These are phyloP conservation scores for Manduca sexta DNA, from an alignment of 1,140 invertebrate genomes.

Conservation along the genomic window DNA sequence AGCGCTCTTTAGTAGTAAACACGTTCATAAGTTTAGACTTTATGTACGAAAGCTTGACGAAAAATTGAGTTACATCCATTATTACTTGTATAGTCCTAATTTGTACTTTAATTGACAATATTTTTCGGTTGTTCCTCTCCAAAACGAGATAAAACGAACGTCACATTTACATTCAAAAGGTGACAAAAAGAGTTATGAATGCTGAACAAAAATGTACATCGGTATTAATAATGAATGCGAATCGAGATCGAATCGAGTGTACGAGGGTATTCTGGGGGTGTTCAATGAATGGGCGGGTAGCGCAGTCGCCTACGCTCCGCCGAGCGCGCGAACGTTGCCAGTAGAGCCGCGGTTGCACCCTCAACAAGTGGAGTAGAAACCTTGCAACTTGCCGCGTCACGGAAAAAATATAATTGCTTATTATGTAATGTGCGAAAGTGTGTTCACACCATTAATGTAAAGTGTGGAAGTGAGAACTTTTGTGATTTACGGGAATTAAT, in stretches of 20 bases:
- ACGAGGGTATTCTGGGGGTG: slow-evolving; percentile 28
- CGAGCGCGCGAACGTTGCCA: slow-evolving; percentile 57
- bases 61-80: no score
- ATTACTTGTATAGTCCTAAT: no score
- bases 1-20: no score
- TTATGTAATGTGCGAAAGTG: slow-evolving; percentile 8
- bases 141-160: no score
- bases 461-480: slow-evolving; percentile 14
- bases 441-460: slow-evolving; percentile 4
- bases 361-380: slow-evolving; percentile 47
- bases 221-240: slow-evolving; percentile 6
- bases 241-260: slow-evolving; percentile 31
- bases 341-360: slow-evolving; percentile 20
- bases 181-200: no score
- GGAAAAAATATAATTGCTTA: slow-evolving; percentile 9
- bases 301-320: slow-evolving; percentile 60
- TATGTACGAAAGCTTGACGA: no score
- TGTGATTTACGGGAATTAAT: no score
- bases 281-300: slow-evolving; percentile 58
- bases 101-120: no score
- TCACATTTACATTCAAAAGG: no score
- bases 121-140: no score
- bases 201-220: not conserved
- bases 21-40: no score
- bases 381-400: slow-evolving; percentile 17